Evolutionary conservation across 2,113 vertebrate genomes (phyloP), one percentile per base, ranked within the genome.

Genomic region (Antidorcas marsupialis): DNA sequence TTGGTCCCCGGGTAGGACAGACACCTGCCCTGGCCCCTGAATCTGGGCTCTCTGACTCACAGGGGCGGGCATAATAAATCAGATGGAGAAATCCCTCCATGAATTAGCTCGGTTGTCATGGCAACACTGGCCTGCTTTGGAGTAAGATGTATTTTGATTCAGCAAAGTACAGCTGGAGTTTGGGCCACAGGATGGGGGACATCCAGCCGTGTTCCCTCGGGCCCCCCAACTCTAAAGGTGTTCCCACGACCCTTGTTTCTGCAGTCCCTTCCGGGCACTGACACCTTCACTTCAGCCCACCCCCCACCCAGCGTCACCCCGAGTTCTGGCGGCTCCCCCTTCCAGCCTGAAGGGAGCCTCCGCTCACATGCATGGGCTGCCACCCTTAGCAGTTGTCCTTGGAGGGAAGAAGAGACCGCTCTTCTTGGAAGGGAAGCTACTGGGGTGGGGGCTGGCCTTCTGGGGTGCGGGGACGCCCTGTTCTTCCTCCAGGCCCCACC

Each of bases 61-160:
- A 96, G 97, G 97, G 97, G 94, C 95, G 5, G 96, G 94, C 30
- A 21, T 81, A 83, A 96, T 91, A 98, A 97, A 96, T 97, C 97
- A 97, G 95, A 97, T 19, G 5, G 96, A 97, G 98, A 98, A 97
- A 98, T 98, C 97, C 97, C 98, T 98, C 97, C 98, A 97, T 97
- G 98, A 97, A 98, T 97, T 98, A 97, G 96, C 97, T 76, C 52
- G 0, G 98, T 98, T 30, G 96, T 89, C 98, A 98, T 98, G 95
- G 95, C 87, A 97, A 98, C 97, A 1, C 97, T 98, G 98, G 98
- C 98, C 98, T 98, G 98, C 97, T 98, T 97, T 97, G 97, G 98
- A 98, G 98, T 98, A 98, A 98, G 94, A 98, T 97, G 83, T 97
- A 95, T 98, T 98, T 98, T 97, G 97, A 98, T 98, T 98, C 89